These are phyloP conservation scores for Graphium colonna DNA, from an alignment of 2,888 invertebrate species.

Conservation along the genomic window DNA sequence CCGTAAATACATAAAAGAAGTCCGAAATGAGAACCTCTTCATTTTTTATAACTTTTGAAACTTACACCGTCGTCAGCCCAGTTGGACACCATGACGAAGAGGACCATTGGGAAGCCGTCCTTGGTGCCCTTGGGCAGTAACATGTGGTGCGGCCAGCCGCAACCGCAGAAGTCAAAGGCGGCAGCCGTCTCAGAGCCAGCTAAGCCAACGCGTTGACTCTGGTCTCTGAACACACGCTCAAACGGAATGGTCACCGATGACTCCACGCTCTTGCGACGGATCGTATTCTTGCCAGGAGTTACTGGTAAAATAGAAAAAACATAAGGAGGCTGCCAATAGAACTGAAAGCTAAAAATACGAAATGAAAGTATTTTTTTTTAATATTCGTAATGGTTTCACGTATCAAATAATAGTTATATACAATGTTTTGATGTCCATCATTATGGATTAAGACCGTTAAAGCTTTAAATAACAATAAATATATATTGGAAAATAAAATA, in stretches of 20 bases:
- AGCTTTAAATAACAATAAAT: too few relatives aligned
- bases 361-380: too few relatives aligned
- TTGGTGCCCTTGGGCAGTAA: conserved; percentile 85
- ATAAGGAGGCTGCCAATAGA: too few relatives aligned
- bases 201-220: conserved; percentile 80
- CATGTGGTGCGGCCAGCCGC: conserved; percentile 93
- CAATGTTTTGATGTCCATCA: too few relatives aligned
- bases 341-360: too few relatives aligned
- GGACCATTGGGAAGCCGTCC: conserved; percentile 83
- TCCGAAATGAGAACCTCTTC: too few relatives aligned
- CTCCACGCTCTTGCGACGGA: conserved; percentile 83
- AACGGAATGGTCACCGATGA: conserved; percentile 92
- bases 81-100: conserved; percentile 90
- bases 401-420: too few relatives aligned
- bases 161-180: conserved; percentile 90
- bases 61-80: conserved; percentile 83
- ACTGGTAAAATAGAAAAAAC: conserved; percentile 62
- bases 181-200: conserved; percentile 64
- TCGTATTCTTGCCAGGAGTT: conserved; percentile 82
- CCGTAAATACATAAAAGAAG: too few relatives aligned
- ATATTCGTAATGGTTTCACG: too few relatives aligned
- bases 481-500: too few relatives aligned
- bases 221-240: conserved; percentile 88
- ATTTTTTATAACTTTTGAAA: neutral
- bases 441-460: too few relatives aligned